Evolutionary conservation across 2,113 vertebrate species (phyloP).

Genomic region (Cettia cetti): DNA sequence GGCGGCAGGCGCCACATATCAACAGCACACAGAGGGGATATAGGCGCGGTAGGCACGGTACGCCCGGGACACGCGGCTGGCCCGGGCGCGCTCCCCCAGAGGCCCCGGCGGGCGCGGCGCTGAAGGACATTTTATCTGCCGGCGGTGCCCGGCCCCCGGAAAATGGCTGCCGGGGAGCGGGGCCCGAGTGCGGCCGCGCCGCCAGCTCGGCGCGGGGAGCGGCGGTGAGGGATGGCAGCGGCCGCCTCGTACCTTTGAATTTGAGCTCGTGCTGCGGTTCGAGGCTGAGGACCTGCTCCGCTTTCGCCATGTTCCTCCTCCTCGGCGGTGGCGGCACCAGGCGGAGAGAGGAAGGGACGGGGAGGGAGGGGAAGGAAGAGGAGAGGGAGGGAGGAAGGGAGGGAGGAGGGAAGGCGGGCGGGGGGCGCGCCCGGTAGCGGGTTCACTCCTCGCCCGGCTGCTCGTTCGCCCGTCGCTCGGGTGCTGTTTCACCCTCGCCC

Average conservation of each 20-base stretch:
- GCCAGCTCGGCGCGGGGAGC: neutral
- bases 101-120: neutral
- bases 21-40: accelerated
- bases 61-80: neutral
- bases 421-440: neutral
- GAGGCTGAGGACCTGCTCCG: neutral
- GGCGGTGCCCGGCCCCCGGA: neutral
- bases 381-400: neutral
- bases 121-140: neutral
- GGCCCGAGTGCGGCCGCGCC: neutral
- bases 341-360: neutral
- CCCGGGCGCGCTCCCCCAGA: neutral
- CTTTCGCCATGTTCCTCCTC: neutral
- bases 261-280: neutral
- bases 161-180: neutral
- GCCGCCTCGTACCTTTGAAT: neutral
- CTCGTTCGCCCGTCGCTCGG: neutral
- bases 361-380: neutral
- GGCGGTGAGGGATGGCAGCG: neutral
- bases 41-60: neutral
- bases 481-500: neutral
- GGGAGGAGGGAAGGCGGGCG: neutral
- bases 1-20: accelerated
- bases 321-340: neutral
- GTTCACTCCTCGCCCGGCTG: neutral